Conservation (phyloP, 2,113 vertebrate genomes). For the Megaceryle torquata region DNA sequence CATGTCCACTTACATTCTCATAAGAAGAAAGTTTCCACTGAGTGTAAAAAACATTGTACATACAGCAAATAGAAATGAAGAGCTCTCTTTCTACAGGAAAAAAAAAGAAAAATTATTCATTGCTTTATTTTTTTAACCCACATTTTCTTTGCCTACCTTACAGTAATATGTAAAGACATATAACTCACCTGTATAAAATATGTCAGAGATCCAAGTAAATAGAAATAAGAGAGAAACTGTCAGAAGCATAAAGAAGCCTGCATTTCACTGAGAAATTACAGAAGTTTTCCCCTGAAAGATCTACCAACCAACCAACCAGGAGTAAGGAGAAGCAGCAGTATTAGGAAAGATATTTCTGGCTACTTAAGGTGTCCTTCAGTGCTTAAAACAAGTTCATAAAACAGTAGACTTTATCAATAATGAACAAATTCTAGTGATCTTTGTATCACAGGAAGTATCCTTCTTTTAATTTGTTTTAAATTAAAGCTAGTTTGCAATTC, state of each 20-base stretch:
- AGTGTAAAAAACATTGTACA: not conserved
- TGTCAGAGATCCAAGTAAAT: not conserved
- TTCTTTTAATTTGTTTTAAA: not conserved
- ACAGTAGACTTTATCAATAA: not conserved
- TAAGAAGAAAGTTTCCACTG: not conserved
- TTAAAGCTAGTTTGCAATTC: not conserved
- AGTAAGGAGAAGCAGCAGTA: not conserved
- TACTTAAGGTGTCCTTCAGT: not conserved
- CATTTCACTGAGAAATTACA: not conserved
- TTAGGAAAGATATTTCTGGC: not conserved
- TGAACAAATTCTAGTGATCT: not conserved
- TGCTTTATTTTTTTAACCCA: not conserved
- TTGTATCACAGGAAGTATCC: not conserved
- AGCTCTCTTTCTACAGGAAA: not conserved
- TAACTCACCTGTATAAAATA: not conserved
- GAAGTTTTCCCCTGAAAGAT: not conserved
- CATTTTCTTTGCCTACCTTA: not conserved
- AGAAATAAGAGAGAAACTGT: not conserved
- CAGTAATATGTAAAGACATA: not conserved
- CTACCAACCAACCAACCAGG: not conserved
- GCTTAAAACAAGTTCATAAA: not conserved
- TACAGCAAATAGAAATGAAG: not conserved
- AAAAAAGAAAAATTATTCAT: not conserved
- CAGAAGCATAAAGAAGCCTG: not conserved
- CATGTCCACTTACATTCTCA: not conserved